These are phyloP conservation scores for Arothron firmamentum DNA, from an alignment of 2,113 vertebrate species.

Conservation along the genomic window DNA sequence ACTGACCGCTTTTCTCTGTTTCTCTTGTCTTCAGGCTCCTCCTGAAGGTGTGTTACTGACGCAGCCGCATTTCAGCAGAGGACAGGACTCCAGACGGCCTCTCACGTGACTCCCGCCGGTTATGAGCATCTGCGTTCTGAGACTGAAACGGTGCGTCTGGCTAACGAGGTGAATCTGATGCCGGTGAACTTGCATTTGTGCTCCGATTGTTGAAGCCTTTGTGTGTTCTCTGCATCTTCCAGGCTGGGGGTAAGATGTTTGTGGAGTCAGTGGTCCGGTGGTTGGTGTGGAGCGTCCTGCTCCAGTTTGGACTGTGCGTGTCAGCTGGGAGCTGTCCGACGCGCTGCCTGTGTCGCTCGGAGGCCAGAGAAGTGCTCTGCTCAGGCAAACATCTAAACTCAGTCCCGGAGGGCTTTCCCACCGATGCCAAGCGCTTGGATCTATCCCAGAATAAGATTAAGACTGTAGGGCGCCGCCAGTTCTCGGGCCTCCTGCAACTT, in stretches of 20 bases:
- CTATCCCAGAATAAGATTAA: slow-evolving; percentile 83
- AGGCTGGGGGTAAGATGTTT: slow-evolving; percentile 75
- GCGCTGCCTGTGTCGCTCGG: slow-evolving; percentile 75
- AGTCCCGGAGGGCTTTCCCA: slow-evolving; percentile 76
- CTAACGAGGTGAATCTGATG: neutral
- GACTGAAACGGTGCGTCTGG: slow-evolving; percentile 58
- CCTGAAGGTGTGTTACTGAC: slow-evolving; percentile 7
- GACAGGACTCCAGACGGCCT: slow-evolving; percentile 47
- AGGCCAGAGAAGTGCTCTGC: slow-evolving; percentile 79
- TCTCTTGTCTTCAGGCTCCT: neutral
- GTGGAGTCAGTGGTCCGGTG: slow-evolving; percentile 67
- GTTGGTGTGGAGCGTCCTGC: slow-evolving; percentile 64
- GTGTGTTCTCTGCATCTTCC: slow-evolving; percentile 27
- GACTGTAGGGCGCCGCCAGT: slow-evolving; percentile 78
- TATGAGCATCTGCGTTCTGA: slow-evolving; percentile 70
- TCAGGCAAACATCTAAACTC: slow-evolving; percentile 75
- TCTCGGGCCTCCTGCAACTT: slow-evolving; percentile 76
- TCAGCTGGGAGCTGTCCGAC: slow-evolving; percentile 75
- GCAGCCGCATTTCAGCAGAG: slow-evolving; percentile 18
- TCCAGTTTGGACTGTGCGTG: slow-evolving; percentile 57
- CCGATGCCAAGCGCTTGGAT: slow-evolving; percentile 76
- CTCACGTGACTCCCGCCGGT: slow-evolving; percentile 62
- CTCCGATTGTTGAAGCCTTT: neutral
- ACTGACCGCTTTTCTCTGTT: neutral
- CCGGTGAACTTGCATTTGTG: neutral